Base-by-base conservation (phyloP, 2,113 vertebrate genomes). In the Grammomys dolichurus region DNA sequence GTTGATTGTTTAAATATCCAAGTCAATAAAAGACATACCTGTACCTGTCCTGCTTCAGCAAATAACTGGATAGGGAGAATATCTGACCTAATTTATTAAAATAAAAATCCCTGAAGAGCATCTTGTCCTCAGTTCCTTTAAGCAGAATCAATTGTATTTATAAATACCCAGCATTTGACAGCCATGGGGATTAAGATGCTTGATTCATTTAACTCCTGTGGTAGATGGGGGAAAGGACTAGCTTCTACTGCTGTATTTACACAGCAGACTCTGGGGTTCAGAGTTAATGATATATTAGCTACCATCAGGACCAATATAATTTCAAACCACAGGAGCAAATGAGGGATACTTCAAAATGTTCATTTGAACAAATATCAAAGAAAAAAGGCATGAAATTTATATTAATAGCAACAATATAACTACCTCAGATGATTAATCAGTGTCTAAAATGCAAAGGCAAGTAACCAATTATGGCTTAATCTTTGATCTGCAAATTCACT, bases 401-500 rank as follows among this genome's bases (percentile, higher is more conserved):
- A 93, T 91, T 91, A 93, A 90, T 10, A 72, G 84, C 69, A 73
- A n/a, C 72, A 43, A 54, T 87, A n/a, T 54, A 91, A 65, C 89
- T 69, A 54, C 51, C 48, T 96, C 87, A 70, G 69, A 76, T 88
- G 80, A 87, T 94, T 95, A 87, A 93, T 63, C 89, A 28, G 22
- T 28, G 40, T 93, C 82, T 96, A 56, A 95, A 96, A 96, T 96
- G 65, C 67, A 72, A 93, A 94, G 54, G 36, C 90, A 94, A 95
- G 58, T 96, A 84, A 96, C 87, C 73, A 73, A 75, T 93, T 87
- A 96, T 95, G 51, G 20, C 43, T 90, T 95, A 75, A 90, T 60
- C 46, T 95, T 97, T 93, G 92, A 96, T 96, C 89, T 90, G 63
- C 81, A 76, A 95, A 85, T 97, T 96, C 63, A 65, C 93, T 85